Evolutionary conservation across 2,113 vertebrate genomes (phyloP), one percentile per base, ranked within the genome.

Genomic region (Leptobrachium ailaonicum): DNA sequence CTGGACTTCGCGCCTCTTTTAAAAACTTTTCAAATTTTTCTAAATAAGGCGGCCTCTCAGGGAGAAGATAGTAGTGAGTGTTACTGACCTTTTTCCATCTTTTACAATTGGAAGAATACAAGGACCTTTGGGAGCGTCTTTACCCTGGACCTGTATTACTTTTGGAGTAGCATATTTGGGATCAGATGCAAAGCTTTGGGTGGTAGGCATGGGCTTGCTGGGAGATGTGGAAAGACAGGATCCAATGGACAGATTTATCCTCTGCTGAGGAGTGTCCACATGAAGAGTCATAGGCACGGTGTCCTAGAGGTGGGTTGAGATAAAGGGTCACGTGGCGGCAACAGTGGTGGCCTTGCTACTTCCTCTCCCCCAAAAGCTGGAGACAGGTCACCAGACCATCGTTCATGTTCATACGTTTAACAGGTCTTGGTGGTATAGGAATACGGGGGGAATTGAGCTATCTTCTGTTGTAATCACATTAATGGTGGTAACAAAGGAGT

Each of bases 21-120:
- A 99, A 93, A 90, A 98, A 99, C 82, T 95, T 96, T 86, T 96
- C 94, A 0, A 95, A 98, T 71, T 95, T 95, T 77, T 99, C 96
- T 43, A 99, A 89, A 87, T 99, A 99, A 0, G 95, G 89, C 0
- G 97, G 98, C 76, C 95, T 90, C 87, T 98, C 97, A 0, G 98
- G 98, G 41, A 99, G 91, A 85, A 99, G 93, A 88, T 99, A 99
- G 85, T 99, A 99, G 87, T 99, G 98, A 1, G 98, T 99, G 87
- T 75, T 98, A 88, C 97, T 99, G 82, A 98, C 95, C 84, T 99
- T 98, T 72, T 94, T 95, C 97, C 98, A 0, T 99, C 96, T 0
- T 95, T 96, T 71, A 99, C 95, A 0, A 99, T 99, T 63, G 98
- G 98, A 83, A 99, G 86, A 85, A 99, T 99, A 78, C 97, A 99